Evolutionary conservation across 30 jellyfish, hydroid and myxozoan species (phyloP), one percentile per base, ranked within the genome.

Genomic region (Rhopilema esculentum): DNA sequence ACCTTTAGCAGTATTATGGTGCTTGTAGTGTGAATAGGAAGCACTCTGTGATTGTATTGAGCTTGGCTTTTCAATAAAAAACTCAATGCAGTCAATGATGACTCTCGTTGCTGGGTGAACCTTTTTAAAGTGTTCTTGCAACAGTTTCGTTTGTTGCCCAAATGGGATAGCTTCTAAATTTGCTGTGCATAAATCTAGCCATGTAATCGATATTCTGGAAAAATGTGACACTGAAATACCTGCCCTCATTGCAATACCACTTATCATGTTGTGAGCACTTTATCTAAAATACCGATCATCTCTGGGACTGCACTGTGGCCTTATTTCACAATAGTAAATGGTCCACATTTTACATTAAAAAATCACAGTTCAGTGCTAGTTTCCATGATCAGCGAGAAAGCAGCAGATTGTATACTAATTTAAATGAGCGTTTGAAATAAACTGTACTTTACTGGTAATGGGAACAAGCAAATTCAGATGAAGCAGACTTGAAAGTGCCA

Each of bases 1-100:
- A 50, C 78, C 88, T 63, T 77, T 77, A 16, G 78, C 88, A 49
- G 88, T 49, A 32, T 77, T 77, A 53, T 77, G 88, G 77, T 77
- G 88, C 52, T 57, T 77, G 77, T 77, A 77, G 48, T 63, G 27
- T 4, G 88, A 77, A 33, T 77, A 77, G 25, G 88, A 16, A 20
- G 22, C 88, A 77, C 79, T 77, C 32, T 77, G 88, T 27, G 88
- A 50, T 52, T 78, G n/a, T 49, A 77, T 29, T 51, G 88, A 77
- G 33, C 77, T 77, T 57, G 88, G 78, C 88, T 48, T 77, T 23
- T 77, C 88, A 49, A 77, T 77, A 52, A 52, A 77, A 23, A 77
- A 7, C 62, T 52, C 77, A 8, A 61, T 77, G 51, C 49, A 50
- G n/a, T 77, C 88, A 6, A 77, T 57, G 1, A 77, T 27, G 25